Evolutionary conservation across 2,888 invertebrate genomes (phyloP), one percentile per base, ranked within the genome.

Genomic region (Andrena hattorfiana): DNA sequence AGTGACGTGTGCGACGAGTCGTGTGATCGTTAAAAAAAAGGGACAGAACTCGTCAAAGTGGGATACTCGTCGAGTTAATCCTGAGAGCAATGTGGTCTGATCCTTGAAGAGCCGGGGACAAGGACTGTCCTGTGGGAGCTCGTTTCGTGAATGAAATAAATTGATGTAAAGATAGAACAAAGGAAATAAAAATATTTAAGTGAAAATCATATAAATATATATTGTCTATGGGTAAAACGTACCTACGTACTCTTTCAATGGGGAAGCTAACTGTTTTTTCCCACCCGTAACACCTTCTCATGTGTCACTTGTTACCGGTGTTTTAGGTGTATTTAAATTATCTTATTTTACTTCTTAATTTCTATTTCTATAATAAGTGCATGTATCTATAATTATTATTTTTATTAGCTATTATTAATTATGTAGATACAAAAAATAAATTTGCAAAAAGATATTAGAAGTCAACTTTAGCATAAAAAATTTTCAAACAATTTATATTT

Each of bases 1-100:
- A 51, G 67, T 63, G 66, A 68, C 62, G 71, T 30, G 74, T 30
- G 81, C 74, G 82, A 71, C 81, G 75, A 67, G 30, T 71, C 81
- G 75, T 70, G 32, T 54, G 81, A 82, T 81, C 69, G 64, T 56
- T 78, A 32, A n/a, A 67, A 66, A 73, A 28, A 30, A 49, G 54
- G 59, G 69, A n/a, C 32, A 23, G 32, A 54, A n/a, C 69, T 35
- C 69, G 13, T 69, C 69, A 26, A 26, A 54, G 42, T 51, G 62
- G 51, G 23, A 75, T 60, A 30, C 75, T 42, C 10, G 66, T 51
- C 35, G 28, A 20, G 69, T 78, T 78, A 78, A 69, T 70, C 70
- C 54, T 28, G 35, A 30, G 30, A 70, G 63, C 68, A 59, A 56
- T 74, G 35, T n/a, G 23, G 8, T 30, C 23, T 23, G 26, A 26